These are phyloP conservation scores for Chloroceryle aenea DNA, from an alignment of 2,113 vertebrate species.

Conservation along the genomic window DNA sequence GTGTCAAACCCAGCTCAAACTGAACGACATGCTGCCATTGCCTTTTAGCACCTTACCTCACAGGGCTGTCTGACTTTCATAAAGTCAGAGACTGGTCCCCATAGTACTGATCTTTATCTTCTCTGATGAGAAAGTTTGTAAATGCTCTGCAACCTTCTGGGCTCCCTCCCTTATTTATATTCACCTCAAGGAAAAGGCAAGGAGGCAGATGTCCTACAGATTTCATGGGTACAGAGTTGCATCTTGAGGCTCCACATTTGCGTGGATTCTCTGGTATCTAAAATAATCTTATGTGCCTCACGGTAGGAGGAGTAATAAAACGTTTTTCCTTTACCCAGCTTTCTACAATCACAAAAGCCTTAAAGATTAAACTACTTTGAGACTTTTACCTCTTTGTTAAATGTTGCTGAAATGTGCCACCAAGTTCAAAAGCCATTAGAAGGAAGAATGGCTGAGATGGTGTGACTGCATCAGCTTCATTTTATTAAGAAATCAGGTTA, in stretches of 20 bases:
- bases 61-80: not conserved
- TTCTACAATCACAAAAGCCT: not conserved
- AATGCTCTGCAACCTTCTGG: not conserved
- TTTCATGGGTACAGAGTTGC: not conserved
- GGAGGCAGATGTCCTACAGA: not conserved
- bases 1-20: not conserved
- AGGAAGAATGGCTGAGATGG: not conserved
- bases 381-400: not conserved
- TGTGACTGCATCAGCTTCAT: not conserved
- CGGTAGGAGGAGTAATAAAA: not conserved
- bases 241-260: rapidly evolving
- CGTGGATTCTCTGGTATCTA: not conserved
- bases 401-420: not conserved
- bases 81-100: not conserved
- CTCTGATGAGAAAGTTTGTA: not conserved
- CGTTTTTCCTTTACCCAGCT: not conserved
- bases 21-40: rapidly evolving
- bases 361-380: not conserved
- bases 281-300: rapidly evolving
- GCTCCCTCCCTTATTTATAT: not conserved
- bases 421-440: not conserved
- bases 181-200: not conserved
- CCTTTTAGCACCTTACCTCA: not conserved
- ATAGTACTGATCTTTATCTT: not conserved
- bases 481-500: not conserved